phyloP scores from a whole-genome alignment of 2,797 vertebrate genomes.

The Pachyuromys duprasi region DNA sequence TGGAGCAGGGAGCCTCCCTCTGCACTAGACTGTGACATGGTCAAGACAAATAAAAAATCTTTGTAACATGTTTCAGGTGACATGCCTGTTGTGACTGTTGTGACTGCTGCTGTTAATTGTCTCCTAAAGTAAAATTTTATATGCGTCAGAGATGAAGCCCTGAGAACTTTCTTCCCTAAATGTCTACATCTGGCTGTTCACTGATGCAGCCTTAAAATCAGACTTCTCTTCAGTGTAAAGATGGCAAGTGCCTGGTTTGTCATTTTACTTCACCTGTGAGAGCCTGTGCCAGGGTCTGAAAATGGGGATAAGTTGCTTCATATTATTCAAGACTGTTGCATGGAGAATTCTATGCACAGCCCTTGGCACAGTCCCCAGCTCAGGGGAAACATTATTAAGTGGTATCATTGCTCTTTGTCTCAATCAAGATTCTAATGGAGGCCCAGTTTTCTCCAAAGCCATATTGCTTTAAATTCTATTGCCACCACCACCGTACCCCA shows the following conservation, averaged over 20 bases:
- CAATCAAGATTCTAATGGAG: background rate
- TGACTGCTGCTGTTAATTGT: background rate
- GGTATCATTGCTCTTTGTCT: background rate
- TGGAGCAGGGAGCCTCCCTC: too few relatives aligned
- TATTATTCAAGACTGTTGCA: background rate
- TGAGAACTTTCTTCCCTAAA: background rate
- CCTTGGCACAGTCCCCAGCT: background rate
- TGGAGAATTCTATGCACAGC: background rate
- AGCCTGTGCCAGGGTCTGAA: background rate
- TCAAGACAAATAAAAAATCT: background rate
- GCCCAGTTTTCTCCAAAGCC: background rate
- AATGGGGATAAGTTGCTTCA: background rate
- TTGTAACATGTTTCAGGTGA: background rate
- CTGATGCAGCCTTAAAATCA: background rate
- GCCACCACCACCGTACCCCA: too few relatives aligned
- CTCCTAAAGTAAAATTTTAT: background rate
- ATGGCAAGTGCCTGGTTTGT: background rate
- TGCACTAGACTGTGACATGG: background rate
- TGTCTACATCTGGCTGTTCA: background rate
- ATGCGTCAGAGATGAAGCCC: background rate
- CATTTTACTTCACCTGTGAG: constrained; percentile 13
- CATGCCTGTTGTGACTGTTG: background rate
- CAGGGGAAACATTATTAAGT: background rate
- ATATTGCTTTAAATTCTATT: background rate
- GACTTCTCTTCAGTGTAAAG: background rate